A percentile compares a stretch with the other conserved stretches of the same genome.
Evolutionary conservation across 2,888 invertebrate genomes (phyloP).

Genomic region (Odontothrips loti): DNA sequence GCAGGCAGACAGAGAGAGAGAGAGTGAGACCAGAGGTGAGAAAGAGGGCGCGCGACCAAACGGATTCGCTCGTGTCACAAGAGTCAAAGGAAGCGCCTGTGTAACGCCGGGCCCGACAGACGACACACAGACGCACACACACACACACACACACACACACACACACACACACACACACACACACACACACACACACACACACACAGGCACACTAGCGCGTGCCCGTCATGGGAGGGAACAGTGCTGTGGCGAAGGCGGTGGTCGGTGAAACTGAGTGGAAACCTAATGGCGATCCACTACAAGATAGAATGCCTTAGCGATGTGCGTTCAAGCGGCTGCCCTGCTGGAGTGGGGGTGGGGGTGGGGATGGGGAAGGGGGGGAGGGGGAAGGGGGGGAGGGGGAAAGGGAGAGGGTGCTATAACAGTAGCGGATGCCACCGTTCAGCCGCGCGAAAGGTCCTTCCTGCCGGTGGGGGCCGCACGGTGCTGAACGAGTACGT

Average conservation of each 20-base stretch:
- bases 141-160: neutral
- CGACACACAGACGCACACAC: neutral
- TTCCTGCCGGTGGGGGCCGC: too few relatives aligned
- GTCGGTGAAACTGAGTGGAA: constrained; percentile 24
- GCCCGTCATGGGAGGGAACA: neutral
- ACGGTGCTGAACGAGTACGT: too few relatives aligned
- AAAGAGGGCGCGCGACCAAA: too few relatives aligned
- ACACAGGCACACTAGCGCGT: neutral
- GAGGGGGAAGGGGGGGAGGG: neutral
- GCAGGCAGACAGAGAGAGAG: too few relatives aligned
- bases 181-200: neutral
- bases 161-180: neutral
- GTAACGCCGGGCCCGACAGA: neutral
- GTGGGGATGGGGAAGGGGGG: neutral
- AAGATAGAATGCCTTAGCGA: constrained; percentile 24
- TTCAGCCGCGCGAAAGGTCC: neutral
- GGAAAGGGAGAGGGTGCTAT: neutral
- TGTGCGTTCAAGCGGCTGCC: constrained; percentile 9
- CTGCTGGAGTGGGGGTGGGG: neutral
- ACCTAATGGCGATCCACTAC: constrained; percentile 24
- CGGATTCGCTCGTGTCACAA: too few relatives aligned
- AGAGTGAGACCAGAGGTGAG: too few relatives aligned
- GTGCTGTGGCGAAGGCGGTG: neutral
- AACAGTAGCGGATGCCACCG: neutral
- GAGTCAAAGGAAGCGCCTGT: too few relatives aligned